Base-by-base conservation (phyloP, 2,113 vertebrate species). In the Limanda limanda region DNA sequence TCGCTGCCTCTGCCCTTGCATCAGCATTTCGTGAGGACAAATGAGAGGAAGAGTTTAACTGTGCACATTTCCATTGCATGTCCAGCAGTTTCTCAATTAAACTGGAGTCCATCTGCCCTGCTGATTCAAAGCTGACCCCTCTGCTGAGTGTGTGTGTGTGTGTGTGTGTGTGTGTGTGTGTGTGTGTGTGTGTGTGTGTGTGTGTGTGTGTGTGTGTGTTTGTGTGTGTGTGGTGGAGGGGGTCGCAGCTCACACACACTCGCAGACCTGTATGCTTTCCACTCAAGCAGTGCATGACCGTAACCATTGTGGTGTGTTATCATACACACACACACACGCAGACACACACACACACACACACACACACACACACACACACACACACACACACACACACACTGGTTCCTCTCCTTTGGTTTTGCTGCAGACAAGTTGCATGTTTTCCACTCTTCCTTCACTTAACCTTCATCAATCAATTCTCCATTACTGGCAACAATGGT, bases 1-100 rank as follows among this genome's bases (percentile, higher is more conserved):
- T 87, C 83, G 83, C 91, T 88, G 87, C 76, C 79, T 83, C 76
- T 79, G 76, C 75, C 82, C 88, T 89, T 93, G 89, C 90, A 90
- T 95, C 94, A 94, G 94, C 94, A 91, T 83, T 93, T 88, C 82
- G 73, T 73, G 88, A 83, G 91, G 89, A 91, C 81, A 87, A 92
- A 92, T 92, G 90, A 90, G 91, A 59, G 87, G 81, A 61, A 78
- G 90, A 90, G 87, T 92, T 93, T 92, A 92, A 92, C 90, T 88
- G 90, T 88, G 90, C 92, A 92, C 84, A 88, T 91, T 93, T 76
- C 78, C 57, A 17, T 9, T 76, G 82, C 81, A 10, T 86, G 88
- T 69, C 84, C 85, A 92, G 92, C 90, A 92, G 86, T 92, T 93
- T 91, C 83, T 91, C 92, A 92, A 92, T 92, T 93, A 93, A 88